Evolutionary conservation across 2,113 vertebrate species (phyloP).

Genomic region (Nymphicus hollandicus): DNA sequence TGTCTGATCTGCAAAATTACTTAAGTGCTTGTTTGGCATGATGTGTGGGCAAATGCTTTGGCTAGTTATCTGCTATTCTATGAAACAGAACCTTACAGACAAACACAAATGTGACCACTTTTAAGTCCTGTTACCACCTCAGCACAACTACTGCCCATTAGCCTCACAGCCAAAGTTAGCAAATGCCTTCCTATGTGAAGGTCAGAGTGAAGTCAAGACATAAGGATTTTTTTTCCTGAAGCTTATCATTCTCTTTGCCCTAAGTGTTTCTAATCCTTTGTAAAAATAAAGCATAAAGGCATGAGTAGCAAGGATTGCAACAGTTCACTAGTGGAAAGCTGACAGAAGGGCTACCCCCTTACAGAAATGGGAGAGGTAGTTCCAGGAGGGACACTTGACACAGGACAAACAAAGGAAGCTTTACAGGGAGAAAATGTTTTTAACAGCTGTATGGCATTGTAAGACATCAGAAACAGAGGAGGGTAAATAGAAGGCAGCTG

Average conservation of each 20-base stretch:
- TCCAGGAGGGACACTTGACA: background rate
- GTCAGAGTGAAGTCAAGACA: background rate
- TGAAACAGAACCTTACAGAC: background rate
- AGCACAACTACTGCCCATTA: background rate
- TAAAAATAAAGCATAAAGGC: background rate
- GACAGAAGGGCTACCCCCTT: background rate
- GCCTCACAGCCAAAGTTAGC: background rate
- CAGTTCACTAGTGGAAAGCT: background rate
- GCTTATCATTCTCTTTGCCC: background rate
- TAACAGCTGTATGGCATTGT: background rate
- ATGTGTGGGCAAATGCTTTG: background rate
- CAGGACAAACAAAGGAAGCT: background rate
- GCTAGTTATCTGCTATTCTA: background rate
- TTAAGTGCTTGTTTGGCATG: background rate
- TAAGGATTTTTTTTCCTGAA: background rate
- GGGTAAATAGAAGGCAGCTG: background rate
- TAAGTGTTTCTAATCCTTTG: background rate
- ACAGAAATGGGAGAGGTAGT: background rate
- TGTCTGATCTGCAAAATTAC: background rate
- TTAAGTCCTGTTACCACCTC: background rate
- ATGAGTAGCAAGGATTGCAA: background rate
- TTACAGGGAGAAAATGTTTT: background rate
- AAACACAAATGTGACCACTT: background rate
- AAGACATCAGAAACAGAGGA: background rate
- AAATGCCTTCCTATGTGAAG: background rate